These are phyloP conservation scores for Tuberolachnus salignus DNA, from an alignment of 2,888 invertebrate genomes.

Conservation along the genomic window DNA sequence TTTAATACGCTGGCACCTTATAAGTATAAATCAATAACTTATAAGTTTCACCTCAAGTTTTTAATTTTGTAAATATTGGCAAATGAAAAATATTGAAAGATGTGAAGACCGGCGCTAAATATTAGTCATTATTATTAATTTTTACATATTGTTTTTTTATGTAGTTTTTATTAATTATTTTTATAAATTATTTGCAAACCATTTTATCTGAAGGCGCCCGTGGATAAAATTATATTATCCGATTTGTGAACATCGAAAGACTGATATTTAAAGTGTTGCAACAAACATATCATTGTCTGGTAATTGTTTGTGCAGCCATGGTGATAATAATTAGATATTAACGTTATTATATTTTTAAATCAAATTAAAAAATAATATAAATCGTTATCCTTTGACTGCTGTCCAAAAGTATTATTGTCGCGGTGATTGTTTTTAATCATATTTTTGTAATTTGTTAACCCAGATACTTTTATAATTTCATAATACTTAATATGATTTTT, in stretches of 20 bases:
- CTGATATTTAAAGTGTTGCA: slow-evolving; percentile 56
- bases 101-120: slow-evolving; percentile 24
- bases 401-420: slow-evolving; percentile 56
- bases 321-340: slow-evolving; percentile 56
- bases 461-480: slow-evolving; percentile 45
- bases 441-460: slow-evolving; percentile 54
- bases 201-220: slow-evolving; percentile 51
- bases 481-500: slow-evolving; percentile 48
- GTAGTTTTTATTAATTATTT: slow-evolving; percentile 55
- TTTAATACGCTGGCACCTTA: slow-evolving; percentile 4
- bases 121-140: slow-evolving; percentile 54
- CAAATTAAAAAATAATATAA: slow-evolving; percentile 47
- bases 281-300: slow-evolving; percentile 46
- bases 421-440: slow-evolving; percentile 49
- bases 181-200: slow-evolving; percentile 44
- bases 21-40: slow-evolving; percentile 10
- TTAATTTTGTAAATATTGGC: slow-evolving; percentile 25
- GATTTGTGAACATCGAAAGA: slow-evolving; percentile 54
- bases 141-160: slow-evolving; percentile 52
- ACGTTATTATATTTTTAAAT: slow-evolving; percentile 56
- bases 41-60: slow-evolving; percentile 27
- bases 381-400: slow-evolving; percentile 54
- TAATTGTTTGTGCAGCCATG: slow-evolving; percentile 53
- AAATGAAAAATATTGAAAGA: slow-evolving; percentile 9
- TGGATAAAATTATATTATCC: slow-evolving; percentile 47